A percentile compares a stretch with the other conserved stretches of the same genome.
Conservation (phyloP, 2,888 invertebrate species). For the Mythimna loreyi region DNA sequence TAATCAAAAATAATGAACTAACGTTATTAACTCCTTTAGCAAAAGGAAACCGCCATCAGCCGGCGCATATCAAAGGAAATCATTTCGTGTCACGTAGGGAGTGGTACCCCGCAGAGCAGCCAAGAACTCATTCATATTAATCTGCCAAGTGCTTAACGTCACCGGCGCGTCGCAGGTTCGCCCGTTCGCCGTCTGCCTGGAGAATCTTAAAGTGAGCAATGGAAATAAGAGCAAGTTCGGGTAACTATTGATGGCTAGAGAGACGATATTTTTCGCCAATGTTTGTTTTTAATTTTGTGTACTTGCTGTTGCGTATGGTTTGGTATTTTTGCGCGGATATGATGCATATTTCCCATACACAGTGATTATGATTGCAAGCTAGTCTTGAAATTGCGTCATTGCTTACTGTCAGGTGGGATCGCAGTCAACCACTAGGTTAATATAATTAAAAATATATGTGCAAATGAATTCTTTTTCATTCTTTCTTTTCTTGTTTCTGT, state of each 20-base stretch:
- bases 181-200: background rate
- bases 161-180: slow-evolving; percentile 3
- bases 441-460: too few species aligned
- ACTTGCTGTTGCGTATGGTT: too few species aligned
- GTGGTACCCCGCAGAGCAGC: background rate
- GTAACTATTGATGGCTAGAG: background rate
- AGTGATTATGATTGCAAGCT: too few species aligned
- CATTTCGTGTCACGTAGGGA: slow-evolving; percentile 13
- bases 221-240: background rate
- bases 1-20: background rate
- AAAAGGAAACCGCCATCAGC: background rate
- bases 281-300: too few species aligned
- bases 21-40: background rate
- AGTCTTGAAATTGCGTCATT: too few species aligned
- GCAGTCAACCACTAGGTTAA: too few species aligned
- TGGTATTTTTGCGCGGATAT: too few species aligned
- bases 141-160: slow-evolving; percentile 30
- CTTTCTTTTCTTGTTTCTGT: too few species aligned
- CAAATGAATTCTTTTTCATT: too few species aligned
- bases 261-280: background rate
- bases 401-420: too few species aligned
- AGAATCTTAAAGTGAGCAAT: slow-evolving; percentile 18
- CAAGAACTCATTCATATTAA: slow-evolving; percentile 39
- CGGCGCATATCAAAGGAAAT: slow-evolving; percentile 17
- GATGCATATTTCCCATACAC: too few species aligned